phyloP scores from a whole-genome alignment of 2,797 vertebrate genomes.

The Eulemur rubriventer region DNA sequence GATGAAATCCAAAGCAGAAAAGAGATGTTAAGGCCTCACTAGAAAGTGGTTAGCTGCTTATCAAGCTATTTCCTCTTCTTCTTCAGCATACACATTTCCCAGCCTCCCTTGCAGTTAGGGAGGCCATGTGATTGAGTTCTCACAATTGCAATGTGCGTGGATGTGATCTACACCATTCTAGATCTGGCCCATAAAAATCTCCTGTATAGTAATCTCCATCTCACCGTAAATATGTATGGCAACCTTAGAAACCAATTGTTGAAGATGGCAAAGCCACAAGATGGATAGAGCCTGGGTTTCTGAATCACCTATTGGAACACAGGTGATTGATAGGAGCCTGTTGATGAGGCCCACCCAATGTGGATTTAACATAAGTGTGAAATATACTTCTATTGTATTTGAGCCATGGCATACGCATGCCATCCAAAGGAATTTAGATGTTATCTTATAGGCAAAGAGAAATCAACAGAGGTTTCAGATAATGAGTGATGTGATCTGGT shows the following conservation, averaged over 20 bases:
- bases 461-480: background rate
- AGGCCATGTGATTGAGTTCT: background rate
- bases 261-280: background rate
- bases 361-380: background rate
- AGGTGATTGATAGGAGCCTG: background rate
- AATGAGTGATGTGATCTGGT: background rate
- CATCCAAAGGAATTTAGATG: background rate
- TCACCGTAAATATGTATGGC: background rate
- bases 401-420: background rate
- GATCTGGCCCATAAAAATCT: background rate
- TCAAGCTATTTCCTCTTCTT: background rate
- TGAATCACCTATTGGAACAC: background rate
- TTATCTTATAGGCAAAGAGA: background rate
- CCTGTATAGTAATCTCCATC: background rate
- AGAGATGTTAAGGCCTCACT: background rate
- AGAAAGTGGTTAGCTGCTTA: background rate
- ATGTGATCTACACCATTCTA: background rate
- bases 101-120: background rate
- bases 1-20: background rate
- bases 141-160: background rate
- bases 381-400: background rate
- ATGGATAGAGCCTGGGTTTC: background rate
- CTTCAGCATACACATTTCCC: background rate
- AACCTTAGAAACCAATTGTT: background rate
- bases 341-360: background rate